Percentiles rank a stretch among this genome's conserved stretches.
Evolutionary conservation across 2,888 invertebrate genomes (phyloP).

Genomic region (Yponomeuta malinellus): DNA sequence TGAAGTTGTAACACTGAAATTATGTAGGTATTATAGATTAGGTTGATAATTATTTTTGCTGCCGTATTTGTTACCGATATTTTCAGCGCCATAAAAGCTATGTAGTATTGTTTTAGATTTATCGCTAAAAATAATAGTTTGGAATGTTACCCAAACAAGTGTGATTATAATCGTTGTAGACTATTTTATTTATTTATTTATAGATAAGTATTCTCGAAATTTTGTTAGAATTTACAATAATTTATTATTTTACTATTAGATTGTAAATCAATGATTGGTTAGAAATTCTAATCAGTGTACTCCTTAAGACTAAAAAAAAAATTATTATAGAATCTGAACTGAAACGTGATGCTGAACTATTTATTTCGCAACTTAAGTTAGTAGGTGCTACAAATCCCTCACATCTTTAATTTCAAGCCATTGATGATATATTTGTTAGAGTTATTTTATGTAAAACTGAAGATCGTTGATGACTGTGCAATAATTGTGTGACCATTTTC

Average conservation of each 20-base stretch:
- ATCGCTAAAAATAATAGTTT: neutral
- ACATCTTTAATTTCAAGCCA: conserved; percentile 23
- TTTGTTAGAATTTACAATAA: neutral
- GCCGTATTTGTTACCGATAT: neutral
- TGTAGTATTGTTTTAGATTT: conserved; percentile 2
- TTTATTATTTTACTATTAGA: neutral
- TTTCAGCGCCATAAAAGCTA: neutral
- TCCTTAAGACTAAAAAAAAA: neutral
- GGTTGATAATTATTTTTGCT: conserved; percentile 6
- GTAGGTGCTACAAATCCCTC: neutral
- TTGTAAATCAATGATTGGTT: neutral
- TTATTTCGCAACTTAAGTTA: neutral
- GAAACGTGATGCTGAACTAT: neutral
- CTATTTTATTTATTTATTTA: neutral
- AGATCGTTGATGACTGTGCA: neutral
- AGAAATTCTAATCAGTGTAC: neutral
- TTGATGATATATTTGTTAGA: conserved; percentile 19
- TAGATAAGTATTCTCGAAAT: conserved; percentile 9
- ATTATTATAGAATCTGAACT: neutral
- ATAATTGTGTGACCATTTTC: conserved; percentile 1
- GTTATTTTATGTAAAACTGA: conserved; percentile 19
- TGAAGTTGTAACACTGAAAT: neutral
- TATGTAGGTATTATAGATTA: neutral
- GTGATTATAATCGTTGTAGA: neutral
- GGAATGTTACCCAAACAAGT: neutral